Evolutionary conservation across 1,140 invertebrate genomes (phyloP), one percentile per base, ranked within the genome.

Genomic region (Philotrypesis tridentata): DNA sequence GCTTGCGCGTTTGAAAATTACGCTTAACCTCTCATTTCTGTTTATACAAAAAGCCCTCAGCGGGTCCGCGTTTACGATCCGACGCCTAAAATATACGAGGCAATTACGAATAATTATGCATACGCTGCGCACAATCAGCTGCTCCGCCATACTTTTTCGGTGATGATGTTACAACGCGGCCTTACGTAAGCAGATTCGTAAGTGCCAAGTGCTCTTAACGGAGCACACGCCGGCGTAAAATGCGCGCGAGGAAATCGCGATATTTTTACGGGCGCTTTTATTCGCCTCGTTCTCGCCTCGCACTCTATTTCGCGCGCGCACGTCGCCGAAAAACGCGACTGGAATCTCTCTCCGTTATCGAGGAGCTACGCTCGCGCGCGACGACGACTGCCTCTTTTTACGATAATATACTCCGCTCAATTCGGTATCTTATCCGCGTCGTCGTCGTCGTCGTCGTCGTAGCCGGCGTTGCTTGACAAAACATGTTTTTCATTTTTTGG

Each of bases 331-430:
- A n/a, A 55, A n/a, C 21, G 21, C 12, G 17, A 11, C 48, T 55
- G 14, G 21, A 55, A 5, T n/a, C 48, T 55, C 40, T 43, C n/a
- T 60, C 23, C 43, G 29, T 79, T 71, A 79, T 71, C 63, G n/a
- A 37, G 67, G n/a, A 23, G 11, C n/a, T 79, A 37, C 27, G 25
- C 7, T 9, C 27, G 25, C 48, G 23, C 40, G 14, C 25, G 17
- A 31, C 21, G 63, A 3, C 48, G 21, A 55, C 33, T 37, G 5
- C n/a, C 48, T 67, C 25, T 37, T 55, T 78, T 27, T 12, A 55
- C 23, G 63, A 78, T 78, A 78, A 78, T 78, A 78, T 78, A 68
- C 40, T 78, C 23, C 55, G 27, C 25, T 77, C 29, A 37, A 67
- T 29, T 27, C 48, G n/a, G n/a, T 78, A 78, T 78, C 63, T 78